Percentiles rank a stretch among this genome's conserved stretches.
Evolutionary conservation across 2,797 vertebrate species (phyloP).

Genomic region (Phoxinus dragarum): DNA sequence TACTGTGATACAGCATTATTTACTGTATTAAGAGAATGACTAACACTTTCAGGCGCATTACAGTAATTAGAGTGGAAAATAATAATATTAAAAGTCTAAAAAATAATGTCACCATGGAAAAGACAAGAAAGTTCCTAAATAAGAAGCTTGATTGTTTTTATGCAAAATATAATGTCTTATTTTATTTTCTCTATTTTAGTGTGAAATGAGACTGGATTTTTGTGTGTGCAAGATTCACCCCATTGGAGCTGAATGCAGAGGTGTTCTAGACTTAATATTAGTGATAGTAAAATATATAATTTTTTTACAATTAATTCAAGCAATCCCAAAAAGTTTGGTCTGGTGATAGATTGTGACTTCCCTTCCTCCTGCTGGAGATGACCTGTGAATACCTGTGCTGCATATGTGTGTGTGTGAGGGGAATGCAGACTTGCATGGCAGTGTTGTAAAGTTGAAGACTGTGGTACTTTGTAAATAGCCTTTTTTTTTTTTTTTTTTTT

Average conservation of each 20-base stretch:
- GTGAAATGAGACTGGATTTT: background rate
- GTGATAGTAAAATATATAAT: background rate
- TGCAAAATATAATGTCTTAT: background rate
- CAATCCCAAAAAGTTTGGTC: slow-evolving; percentile 39
- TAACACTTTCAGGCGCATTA: background rate
- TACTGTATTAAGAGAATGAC: background rate
- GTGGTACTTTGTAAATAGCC: slow-evolving; percentile 61
- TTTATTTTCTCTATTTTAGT: background rate
- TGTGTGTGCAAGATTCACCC: background rate
- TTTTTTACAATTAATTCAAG: slow-evolving; percentile 13
- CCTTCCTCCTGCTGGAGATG: slow-evolving; percentile 35
- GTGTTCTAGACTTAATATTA: background rate
- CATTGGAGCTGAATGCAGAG: background rate
- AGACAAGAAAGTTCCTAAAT: background rate
- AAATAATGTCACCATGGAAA: background rate
- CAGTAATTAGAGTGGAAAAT: background rate
- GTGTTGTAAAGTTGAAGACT: slow-evolving; percentile 49
- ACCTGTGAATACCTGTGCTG: slow-evolving; percentile 48
- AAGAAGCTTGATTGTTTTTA: background rate
- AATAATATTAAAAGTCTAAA: background rate
- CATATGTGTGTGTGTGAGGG: slow-evolving; percentile 33
- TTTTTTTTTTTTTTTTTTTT: no score
- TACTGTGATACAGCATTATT: background rate
- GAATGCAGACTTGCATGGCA: slow-evolving; percentile 35
- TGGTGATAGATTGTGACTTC: slow-evolving; percentile 34